phyloP scores from a whole-genome alignment of 2,888 invertebrate genomes.

The Scrobipalpa costella region DNA sequence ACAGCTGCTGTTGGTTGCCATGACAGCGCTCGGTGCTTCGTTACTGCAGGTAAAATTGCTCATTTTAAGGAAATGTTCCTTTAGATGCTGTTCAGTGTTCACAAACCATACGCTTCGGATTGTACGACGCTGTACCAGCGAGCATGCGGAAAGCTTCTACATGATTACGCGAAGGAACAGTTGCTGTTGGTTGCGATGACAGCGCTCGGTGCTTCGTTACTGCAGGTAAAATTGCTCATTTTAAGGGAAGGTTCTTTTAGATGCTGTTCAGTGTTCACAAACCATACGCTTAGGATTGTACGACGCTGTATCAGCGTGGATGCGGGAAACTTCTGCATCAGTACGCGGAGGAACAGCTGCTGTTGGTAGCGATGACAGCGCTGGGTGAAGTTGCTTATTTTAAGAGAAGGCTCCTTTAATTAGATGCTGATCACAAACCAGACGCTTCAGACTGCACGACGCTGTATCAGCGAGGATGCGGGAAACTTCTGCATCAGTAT shows the following conservation, averaged over 20 bases:
- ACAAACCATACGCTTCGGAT: constrained; percentile 56
- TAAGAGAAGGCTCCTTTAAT: constrained; percentile 10
- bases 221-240: constrained; percentile 73
- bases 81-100: neutral
- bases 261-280: neutral
- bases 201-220: constrained; percentile 78
- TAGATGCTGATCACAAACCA: constrained; percentile 63
- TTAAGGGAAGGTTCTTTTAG: neutral
- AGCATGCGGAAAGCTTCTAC: constrained; percentile 80
- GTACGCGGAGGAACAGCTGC: constrained; percentile 77
- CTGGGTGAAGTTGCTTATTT: constrained; percentile 64
- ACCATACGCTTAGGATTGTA: too few species aligned
- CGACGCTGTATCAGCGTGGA: too few species aligned
- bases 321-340: constrained; percentile 80
- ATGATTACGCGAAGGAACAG: constrained; percentile 77
- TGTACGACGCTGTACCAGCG: constrained; percentile 79
- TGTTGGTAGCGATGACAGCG: constrained; percentile 80
- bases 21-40: constrained; percentile 80
- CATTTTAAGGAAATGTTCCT: neutral
- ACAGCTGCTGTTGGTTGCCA: constrained; percentile 77
- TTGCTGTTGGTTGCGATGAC: constrained; percentile 79
- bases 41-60: constrained; percentile 78
- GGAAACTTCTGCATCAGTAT: constrained; percentile 77
- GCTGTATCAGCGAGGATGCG: constrained; percentile 81
- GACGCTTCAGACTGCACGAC: constrained; percentile 71